Evolutionary conservation across 2,113 vertebrate species (phyloP).

Genomic region (Euleptes europaea): DNA sequence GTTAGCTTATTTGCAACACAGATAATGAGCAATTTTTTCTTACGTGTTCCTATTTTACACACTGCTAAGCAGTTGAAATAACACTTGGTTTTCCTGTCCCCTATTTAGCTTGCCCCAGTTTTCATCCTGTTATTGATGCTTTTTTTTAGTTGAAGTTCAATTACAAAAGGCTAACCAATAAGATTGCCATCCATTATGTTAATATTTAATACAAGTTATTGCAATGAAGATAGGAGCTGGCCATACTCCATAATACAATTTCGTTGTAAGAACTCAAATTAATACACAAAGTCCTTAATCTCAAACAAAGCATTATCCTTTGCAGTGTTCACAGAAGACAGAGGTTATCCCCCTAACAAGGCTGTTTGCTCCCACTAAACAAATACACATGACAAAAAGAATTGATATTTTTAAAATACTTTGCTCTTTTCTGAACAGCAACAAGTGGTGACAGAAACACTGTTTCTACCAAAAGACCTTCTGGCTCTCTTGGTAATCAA

Average conservation of each 20-base stretch:
- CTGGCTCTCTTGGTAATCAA: neutral
- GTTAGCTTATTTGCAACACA: constrained; percentile 60
- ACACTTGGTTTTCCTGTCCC: constrained; percentile 59
- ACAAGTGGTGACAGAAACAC: neutral
- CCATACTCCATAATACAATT: neutral
- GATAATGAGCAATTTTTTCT: constrained; percentile 60
- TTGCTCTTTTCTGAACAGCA: constrained; percentile 27
- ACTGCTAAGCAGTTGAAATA: constrained; percentile 52
- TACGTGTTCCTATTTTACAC: constrained; percentile 65
- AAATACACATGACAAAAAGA: constrained; percentile 50
- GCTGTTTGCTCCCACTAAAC: neutral
- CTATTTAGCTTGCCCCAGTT: constrained; percentile 50
- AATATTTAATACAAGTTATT: constrained; percentile 44
- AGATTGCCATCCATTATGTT: constrained; percentile 37
- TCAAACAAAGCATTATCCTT: constrained; percentile 28
- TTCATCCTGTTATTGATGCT: constrained; percentile 57
- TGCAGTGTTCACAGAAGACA: constrained; percentile 34
- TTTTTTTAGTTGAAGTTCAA: constrained; percentile 40
- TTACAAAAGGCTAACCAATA: constrained; percentile 56
- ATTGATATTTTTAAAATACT: constrained; percentile 15
- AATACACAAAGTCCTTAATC: constrained; percentile 29
- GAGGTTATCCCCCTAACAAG: neutral
- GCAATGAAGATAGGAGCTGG: constrained; percentile 42
- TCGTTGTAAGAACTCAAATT: constrained; percentile 39
- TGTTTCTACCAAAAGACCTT: neutral